Percentiles rank a stretch among this genome's conserved stretches.
Evolutionary conservation across 2,797 vertebrate species (phyloP).

Genomic region (Alcedo quadribrachys): DNA sequence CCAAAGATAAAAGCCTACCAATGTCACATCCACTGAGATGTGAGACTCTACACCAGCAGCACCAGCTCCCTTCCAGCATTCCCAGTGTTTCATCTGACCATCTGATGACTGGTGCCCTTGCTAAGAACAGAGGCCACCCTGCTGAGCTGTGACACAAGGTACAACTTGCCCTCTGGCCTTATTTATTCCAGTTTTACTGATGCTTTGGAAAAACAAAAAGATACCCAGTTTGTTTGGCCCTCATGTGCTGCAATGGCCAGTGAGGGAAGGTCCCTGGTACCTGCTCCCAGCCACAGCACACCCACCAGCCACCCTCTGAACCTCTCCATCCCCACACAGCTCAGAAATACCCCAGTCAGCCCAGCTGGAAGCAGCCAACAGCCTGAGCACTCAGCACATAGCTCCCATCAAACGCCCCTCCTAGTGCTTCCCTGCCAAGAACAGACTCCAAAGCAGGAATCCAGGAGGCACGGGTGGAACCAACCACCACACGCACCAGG

Average conservation of each 20-base stretch:
- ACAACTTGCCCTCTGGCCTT: background rate
- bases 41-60: background rate
- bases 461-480: background rate
- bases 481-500: background rate
- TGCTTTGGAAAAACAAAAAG: background rate
- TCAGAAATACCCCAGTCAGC: background rate
- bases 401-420: background rate
- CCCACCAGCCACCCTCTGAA: background rate
- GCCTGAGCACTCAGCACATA: background rate
- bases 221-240: background rate
- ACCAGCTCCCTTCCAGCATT: background rate
- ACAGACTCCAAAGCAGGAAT: background rate
- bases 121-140: background rate
- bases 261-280: rapidly evolving
- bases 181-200: background rate
- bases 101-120: background rate
- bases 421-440: background rate
- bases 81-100: background rate
- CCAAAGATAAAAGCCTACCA: background rate
- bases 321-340: background rate
- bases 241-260: background rate
- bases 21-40: background rate
- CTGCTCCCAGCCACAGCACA: rapidly evolving
- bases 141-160: background rate
- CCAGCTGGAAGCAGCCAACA: background rate